phyloP scores from a whole-genome alignment of 2,113 vertebrate genomes.

The Raphicerus campestris region DNA sequence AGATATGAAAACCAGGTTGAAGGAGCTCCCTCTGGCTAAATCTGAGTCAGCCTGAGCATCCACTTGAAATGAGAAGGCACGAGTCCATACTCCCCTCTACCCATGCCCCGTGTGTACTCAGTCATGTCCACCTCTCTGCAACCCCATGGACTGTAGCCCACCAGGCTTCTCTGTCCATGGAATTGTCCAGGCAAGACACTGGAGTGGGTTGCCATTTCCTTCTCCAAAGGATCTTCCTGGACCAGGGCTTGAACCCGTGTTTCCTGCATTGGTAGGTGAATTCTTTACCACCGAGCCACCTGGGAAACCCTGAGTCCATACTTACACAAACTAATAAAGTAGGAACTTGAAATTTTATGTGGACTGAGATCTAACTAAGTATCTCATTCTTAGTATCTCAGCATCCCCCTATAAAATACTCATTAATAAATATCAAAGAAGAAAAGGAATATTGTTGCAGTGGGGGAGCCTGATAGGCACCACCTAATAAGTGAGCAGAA shows the following conservation, averaged over 20 bases:
- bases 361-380: neutral
- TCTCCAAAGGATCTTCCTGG: neutral
- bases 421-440: neutral
- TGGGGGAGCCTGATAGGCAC: neutral
- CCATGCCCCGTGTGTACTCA: fast-evolving
- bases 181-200: neutral
- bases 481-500: neutral
- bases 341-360: neutral
- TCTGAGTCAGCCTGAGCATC: neutral
- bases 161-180: neutral
- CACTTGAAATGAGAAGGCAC: neutral
- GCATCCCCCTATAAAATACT: neutral
- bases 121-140: neutral
- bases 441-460: neutral
- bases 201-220: neutral
- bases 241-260: neutral
- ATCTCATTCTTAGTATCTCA: neutral
- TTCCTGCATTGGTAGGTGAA: neutral
- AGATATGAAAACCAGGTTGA: neutral
- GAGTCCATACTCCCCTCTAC: neutral
- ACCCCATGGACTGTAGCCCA: neutral
- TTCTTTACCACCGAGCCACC: neutral
- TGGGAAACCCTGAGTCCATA: neutral
- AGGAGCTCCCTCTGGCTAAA: neutral
- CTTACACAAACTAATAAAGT: neutral